Percentiles rank a stretch among this genome's conserved stretches.
phyloP scores from a whole-genome alignment of 2,888 invertebrate genomes.

The Phanerotoma sp. region DNA sequence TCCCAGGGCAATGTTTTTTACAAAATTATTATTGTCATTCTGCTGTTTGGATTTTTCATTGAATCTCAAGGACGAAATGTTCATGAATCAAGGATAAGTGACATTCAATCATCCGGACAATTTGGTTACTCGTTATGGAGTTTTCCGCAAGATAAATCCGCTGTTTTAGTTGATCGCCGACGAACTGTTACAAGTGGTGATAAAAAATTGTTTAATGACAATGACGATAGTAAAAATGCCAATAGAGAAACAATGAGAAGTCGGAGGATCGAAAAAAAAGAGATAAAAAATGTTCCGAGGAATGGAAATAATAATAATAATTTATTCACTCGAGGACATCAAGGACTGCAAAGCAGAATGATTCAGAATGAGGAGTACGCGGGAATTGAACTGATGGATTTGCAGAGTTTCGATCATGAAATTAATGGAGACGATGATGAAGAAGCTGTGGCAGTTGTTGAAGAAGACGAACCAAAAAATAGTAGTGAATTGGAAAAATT shows the following conservation, averaged over 20 bases:
- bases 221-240: background rate
- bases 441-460: no score
- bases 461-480: no score
- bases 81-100: background rate
- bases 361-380: constrained; percentile 10
- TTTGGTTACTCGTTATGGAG: constrained; percentile 14
- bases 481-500: constrained; percentile 14
- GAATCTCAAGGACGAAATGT: constrained; percentile 8
- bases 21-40: background rate
- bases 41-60: background rate
- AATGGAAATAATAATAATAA: no score
- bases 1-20: background rate
- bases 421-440: background rate
- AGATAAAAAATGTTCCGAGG: background rate
- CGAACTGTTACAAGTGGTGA: background rate
- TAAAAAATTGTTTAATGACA: background rate
- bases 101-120: constrained; percentile 1
- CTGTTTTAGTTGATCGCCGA: constrained; percentile 3
- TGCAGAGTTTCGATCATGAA: constrained; percentile 11
- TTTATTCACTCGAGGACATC: background rate
- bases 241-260: background rate
- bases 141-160: background rate
- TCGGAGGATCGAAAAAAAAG: constrained; percentile 9
- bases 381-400: constrained; percentile 5
- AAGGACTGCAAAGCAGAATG: constrained; percentile 11